Evolutionary conservation across 2,888 invertebrate species (phyloP).

Genomic region (Lasioglossum vierecki): DNA sequence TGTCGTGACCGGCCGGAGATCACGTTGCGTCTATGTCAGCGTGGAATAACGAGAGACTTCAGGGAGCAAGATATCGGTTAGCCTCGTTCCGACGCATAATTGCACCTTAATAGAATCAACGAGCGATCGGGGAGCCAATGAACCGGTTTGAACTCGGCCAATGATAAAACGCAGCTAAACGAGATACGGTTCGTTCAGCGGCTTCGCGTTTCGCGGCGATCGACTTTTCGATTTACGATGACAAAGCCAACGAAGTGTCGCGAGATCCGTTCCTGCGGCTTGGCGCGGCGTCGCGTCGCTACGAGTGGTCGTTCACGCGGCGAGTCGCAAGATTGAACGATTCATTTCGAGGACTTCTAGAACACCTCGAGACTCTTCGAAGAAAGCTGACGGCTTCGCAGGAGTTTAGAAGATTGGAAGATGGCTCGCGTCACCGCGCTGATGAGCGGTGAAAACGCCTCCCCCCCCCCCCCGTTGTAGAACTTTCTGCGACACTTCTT

Average conservation of each 20-base stretch:
- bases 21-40: background rate
- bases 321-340: slow-evolving; percentile 29
- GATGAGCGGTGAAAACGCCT: slow-evolving; percentile 8
- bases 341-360: slow-evolving; percentile 15
- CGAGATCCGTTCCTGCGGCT: slow-evolving; percentile 12
- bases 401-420: slow-evolving; percentile 27
- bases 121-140: slow-evolving; percentile 5
- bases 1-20: background rate
- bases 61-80: slow-evolving; percentile 13
- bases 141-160: slow-evolving; percentile 10
- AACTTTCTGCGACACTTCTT: slow-evolving; percentile 3
- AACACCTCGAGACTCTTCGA: background rate
- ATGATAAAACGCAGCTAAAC: slow-evolving; percentile 48
- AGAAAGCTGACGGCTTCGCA: background rate
- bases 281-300: background rate
- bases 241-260: slow-evolving; percentile 16
- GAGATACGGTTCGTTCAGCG: slow-evolving; percentile 34
- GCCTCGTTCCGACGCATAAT: slow-evolving; percentile 38
- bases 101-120: slow-evolving; percentile 41
- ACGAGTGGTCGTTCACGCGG: slow-evolving; percentile 23
- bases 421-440: background rate
- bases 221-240: slow-evolving; percentile 64
- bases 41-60: background rate
- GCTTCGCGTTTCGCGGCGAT: slow-evolving; percentile 34
- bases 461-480: background rate